These are phyloP conservation scores for Anseranas semipalmata DNA, from an alignment of 2,113 vertebrate genomes.

Conservation along the genomic window DNA sequence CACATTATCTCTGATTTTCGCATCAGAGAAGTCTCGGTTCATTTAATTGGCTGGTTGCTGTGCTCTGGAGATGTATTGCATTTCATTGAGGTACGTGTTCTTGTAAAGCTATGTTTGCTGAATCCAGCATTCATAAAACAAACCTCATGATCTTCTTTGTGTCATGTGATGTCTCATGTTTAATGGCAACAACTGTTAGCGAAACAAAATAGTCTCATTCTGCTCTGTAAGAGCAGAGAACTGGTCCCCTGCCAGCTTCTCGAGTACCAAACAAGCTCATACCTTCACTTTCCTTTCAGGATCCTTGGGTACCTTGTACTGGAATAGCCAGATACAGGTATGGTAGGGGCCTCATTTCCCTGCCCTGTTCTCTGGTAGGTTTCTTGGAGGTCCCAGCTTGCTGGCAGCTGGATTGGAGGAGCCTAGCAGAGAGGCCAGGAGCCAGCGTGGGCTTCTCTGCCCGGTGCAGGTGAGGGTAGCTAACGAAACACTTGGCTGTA, in stretches of 20 bases:
- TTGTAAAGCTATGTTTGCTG: background rate
- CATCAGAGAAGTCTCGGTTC: background rate
- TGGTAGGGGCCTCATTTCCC: accelerated
- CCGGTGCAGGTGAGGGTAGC: accelerated
- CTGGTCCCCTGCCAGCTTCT: background rate
- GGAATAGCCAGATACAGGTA: background rate
- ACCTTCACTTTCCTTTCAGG: background rate
- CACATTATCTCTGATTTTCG: accelerated
- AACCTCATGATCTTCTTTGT: background rate
- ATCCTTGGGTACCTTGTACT: accelerated
- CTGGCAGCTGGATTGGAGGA: background rate
- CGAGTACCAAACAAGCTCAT: accelerated
- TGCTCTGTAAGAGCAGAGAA: background rate
- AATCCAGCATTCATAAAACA: background rate
- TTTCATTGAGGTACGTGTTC: background rate
- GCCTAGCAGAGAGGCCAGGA: background rate
- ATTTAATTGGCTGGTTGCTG: accelerated
- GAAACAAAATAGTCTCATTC: background rate
- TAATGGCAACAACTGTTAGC: background rate
- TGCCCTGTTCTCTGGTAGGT: background rate
- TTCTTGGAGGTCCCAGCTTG: background rate
- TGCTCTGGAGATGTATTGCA: background rate
- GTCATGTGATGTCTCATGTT: background rate
- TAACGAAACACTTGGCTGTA: accelerated
- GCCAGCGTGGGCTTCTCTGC: background rate